Evolutionary conservation across 1,140 invertebrate genomes (phyloP).

Genomic region (Anastrepha ludens): DNA sequence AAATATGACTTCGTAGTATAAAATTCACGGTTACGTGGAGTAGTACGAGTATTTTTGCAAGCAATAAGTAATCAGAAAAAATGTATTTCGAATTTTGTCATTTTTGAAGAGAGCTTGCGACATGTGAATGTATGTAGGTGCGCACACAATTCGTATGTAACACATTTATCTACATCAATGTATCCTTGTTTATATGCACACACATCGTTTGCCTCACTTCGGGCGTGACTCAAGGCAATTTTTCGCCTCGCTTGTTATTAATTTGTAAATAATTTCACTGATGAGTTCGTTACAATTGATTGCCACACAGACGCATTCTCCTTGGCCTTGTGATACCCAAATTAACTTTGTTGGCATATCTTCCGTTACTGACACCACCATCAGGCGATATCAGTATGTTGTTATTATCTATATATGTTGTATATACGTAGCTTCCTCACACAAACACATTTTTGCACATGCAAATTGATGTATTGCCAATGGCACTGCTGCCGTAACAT

Average conservation of each 20-base stretch:
- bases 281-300: background rate
- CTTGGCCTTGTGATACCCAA: background rate
- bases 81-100: too few relatives aligned
- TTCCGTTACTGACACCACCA: background rate
- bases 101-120: too few relatives aligned
- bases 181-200: background rate
- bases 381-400: background rate
- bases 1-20: too few relatives aligned
- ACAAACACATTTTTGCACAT: background rate
- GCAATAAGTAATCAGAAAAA: too few relatives aligned
- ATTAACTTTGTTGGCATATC: background rate
- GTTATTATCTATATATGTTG: background rate
- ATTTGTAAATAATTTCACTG: slow-evolving; percentile 21
- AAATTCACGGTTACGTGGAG: too few relatives aligned
- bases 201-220: background rate
- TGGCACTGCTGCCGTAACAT: background rate
- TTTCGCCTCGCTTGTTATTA: background rate
- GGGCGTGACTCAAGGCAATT: background rate
- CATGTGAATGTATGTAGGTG: background rate
- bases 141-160: background rate
- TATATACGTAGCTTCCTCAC: too few relatives aligned
- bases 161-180: background rate
- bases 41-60: too few relatives aligned
- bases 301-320: background rate
- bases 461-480: background rate